Base-by-base conservation (phyloP, 2,797 vertebrate species). In the Hephaestus fuliginosus region DNA sequence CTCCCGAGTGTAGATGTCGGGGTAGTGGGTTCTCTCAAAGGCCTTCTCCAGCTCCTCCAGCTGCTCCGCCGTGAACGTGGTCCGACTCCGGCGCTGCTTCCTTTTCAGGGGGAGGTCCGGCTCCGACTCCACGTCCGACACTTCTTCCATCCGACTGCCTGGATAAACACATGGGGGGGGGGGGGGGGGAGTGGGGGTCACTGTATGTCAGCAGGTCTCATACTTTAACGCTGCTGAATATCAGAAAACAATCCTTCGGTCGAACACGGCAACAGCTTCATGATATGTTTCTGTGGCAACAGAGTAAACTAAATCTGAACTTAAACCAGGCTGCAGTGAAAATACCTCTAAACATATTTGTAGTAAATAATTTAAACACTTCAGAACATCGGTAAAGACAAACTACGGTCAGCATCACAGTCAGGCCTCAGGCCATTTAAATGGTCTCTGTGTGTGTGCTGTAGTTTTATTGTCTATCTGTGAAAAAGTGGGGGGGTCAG, bases 21-120 rank as follows among this genome's bases (percentile, higher is more conserved):
- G 98, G 93, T 99, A 99, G 91, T 99, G 98, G 1, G 98, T 99
- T 89, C 98, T 95, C 92, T 99, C 98, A 0, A 99, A 99, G 33
- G 97, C 98, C 70, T 99, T 99, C 93, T 99, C 98, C 89, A 99
- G 94, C 91, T 99, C 98, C 88, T 99, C 98, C 91, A 99, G 94
- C 93, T 99, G 98, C 85, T 99, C 98, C 0, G 98, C 98, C 0
- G 98, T 99, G 93, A 99, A 99, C 0, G 98, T 99, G 73, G 98
- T 99, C 53, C 98, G 94, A 30, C 97, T 99, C 7, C 98, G 96
- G 2, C 98, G 96, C 76, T 99, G 98, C 89, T 99, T 99, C 28
- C 98, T 96, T 89, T 99, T 99, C 89, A 99, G 85, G 0, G 98
- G 98, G 70, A 99, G 96, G 79, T 99, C 98, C 0, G 98, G 98